Evolutionary conservation across 2,888 invertebrate species (phyloP).

Genomic region (Ethmia dodecea): DNA sequence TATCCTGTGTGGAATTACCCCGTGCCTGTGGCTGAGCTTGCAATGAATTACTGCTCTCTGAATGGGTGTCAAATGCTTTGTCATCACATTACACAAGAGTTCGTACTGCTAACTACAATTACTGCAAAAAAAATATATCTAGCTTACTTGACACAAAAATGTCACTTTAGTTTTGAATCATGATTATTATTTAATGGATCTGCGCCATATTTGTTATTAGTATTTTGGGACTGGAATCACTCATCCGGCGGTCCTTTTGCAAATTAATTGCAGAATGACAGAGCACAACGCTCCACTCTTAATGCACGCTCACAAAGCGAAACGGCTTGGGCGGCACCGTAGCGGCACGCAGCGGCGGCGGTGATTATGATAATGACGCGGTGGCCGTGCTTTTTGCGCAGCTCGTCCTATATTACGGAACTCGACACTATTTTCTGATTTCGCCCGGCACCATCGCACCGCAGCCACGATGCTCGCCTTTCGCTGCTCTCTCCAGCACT

Average conservation of each 20-base stretch:
- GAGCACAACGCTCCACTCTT: conserved; percentile 67
- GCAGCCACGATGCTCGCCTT: conserved; percentile 33
- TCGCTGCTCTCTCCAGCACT: conserved; percentile 50
- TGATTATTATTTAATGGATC: too few species aligned
- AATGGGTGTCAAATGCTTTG: conserved; percentile 51
- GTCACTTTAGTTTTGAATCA: too few species aligned
- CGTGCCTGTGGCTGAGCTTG: conserved; percentile 59
- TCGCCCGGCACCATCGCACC: conserved; percentile 29
- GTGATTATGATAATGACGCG: conserved; percentile 76
- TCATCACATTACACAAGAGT: conserved; percentile 33
- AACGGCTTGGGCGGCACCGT: conserved; percentile 65
- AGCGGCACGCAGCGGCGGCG: conserved; percentile 30
- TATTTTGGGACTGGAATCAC: conserved; percentile 37
- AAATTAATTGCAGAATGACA: conserved; percentile 73
- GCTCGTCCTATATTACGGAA: conserved; percentile 60
- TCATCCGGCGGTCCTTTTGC: conserved; percentile 52
- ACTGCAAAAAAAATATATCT: too few species aligned
- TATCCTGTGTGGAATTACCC: conserved; percentile 63
- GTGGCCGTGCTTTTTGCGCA: conserved; percentile 71
- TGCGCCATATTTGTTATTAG: conserved; percentile 8
- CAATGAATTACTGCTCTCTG: conserved; percentile 60
- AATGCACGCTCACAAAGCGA: conserved; percentile 73
- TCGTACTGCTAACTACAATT: too few species aligned
- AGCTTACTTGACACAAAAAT: too few species aligned
- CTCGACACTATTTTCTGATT: conserved; percentile 57